phyloP scores from a whole-genome alignment of 2,888 invertebrate genomes.

The Drosophila quinaria region DNA sequence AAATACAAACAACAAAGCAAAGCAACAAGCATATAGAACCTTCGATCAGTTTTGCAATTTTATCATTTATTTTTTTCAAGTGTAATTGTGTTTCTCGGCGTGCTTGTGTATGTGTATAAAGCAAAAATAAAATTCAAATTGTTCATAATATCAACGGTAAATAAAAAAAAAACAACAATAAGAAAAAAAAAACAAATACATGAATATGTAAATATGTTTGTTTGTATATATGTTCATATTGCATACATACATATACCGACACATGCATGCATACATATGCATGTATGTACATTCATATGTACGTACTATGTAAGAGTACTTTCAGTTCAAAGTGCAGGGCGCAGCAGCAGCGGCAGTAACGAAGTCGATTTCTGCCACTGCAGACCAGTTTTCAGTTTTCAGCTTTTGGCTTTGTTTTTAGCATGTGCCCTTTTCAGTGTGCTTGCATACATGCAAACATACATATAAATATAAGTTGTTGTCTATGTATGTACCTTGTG shows the following conservation, averaged over 20 bases:
- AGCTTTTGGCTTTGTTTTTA: slow-evolving; percentile 68
- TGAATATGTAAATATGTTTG: background rate
- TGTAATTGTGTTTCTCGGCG: slow-evolving; percentile 31
- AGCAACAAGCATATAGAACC: slow-evolving; percentile 32
- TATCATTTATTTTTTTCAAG: slow-evolving; percentile 48
- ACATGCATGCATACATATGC: background rate
- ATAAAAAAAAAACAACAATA: slow-evolving; percentile 15
- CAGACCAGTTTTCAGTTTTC: slow-evolving; percentile 63
- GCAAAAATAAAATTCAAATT: slow-evolving; percentile 23
- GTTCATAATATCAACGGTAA: slow-evolving; percentile 42
- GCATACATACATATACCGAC: background rate
- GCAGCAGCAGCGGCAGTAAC: slow-evolving; percentile 31
- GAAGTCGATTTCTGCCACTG: slow-evolving; percentile 37
- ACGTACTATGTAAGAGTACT: slow-evolving; percentile 27
- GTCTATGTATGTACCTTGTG: slow-evolving; percentile 6
- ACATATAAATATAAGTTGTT: slow-evolving; percentile 13
- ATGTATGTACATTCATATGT: background rate
- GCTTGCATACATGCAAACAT: slow-evolving; percentile 11
- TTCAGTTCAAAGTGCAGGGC: slow-evolving; percentile 62
- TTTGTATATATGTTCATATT: background rate
- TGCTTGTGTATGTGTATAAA: slow-evolving; percentile 12
- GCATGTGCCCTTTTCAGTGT: slow-evolving; percentile 70
- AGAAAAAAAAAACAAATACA: background rate
- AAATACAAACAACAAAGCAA: slow-evolving; percentile 34
- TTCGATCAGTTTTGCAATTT: slow-evolving; percentile 29